Evolutionary conservation across 2,113 vertebrate genomes (phyloP), one percentile per base, ranked within the genome.

Genomic region (Baryphthengus martii): DNA sequence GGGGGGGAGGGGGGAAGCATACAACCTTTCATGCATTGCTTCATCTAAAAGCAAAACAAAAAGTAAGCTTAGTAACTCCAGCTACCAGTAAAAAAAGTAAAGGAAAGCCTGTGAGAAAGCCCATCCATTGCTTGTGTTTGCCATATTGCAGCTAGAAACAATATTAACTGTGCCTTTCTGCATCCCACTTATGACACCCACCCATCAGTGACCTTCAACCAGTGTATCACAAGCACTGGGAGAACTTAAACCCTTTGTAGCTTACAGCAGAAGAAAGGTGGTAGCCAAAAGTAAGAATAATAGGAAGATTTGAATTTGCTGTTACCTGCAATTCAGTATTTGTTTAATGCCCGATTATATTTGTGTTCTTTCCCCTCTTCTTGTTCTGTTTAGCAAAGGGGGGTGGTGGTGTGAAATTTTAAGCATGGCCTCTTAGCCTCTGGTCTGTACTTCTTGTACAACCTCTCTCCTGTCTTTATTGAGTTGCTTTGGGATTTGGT

Each of bases 1-100:
- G n/a, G 17, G 0, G 0, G 11, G 17, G 53, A 14, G 0, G 0
- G 11, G 17, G 53, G 7, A 17, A 31, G 3, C 6, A 1, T 16
- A 45, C 16, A 40, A 11, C 29, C 47, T 72, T 45, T 59, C 0
- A 2, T 55, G 20, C 26, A 17, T 58, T 47, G 31, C 45, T 81
- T 77, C 42, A 35, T 58, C 52, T 25, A 33, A 66, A 73, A 79
- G 33, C 45, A 84, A 66, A 83, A 20, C 45, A 62, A 35, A 85
- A 73, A 44, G 9, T 25, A 49, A 86, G 35, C 50, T 47, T 52
- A 37, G 6, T n/a, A 72, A 62, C 29, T 91, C 28, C 28, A 49
- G 16, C 55, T 73, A 8, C 37, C 47, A 71, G 45, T 20, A 35
- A 53, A 49, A 88, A 67, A 19, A 23, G 44, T n/a, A 67, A 62